Percentiles rank a stretch among this genome's conserved stretches.
These are phyloP conservation scores for Emmelina monodactyla DNA, from an alignment of 2,888 invertebrate species.

Conservation along the genomic window DNA sequence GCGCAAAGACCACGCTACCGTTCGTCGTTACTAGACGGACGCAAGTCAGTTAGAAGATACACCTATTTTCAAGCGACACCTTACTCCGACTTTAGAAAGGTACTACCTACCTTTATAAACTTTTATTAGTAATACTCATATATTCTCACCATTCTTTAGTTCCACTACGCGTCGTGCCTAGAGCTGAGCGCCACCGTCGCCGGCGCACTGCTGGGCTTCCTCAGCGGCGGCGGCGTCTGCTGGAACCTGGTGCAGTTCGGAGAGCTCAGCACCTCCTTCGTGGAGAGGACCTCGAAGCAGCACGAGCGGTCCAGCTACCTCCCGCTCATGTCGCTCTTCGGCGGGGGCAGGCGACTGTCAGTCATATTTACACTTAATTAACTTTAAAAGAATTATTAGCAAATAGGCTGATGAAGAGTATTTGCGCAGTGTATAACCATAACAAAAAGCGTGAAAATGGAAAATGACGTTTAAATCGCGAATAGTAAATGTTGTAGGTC, in stretches of 20 bases:
- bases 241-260: slow-evolving; percentile 69
- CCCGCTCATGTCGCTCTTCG: slow-evolving; percentile 37
- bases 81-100: too few species aligned
- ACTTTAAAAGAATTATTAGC: background rate
- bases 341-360: slow-evolving; percentile 46
- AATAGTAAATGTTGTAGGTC: too few species aligned
- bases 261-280: slow-evolving; percentile 67
- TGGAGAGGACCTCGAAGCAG: slow-evolving; percentile 47
- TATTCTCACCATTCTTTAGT: slow-evolving; percentile 22
- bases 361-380: slow-evolving; percentile 15
- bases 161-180: slow-evolving; percentile 43
- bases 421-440: too few species aligned
- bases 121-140: too few species aligned
- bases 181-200: slow-evolving; percentile 34
- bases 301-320: slow-evolving; percentile 34
- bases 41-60: too few species aligned
- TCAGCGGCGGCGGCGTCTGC: slow-evolving; percentile 55
- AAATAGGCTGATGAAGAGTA: too few species aligned
- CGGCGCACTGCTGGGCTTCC: slow-evolving; percentile 34
- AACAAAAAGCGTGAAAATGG: too few species aligned
- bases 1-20: too few species aligned
- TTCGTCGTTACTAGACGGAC: too few species aligned
- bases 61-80: too few species aligned
- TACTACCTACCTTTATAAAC: too few species aligned
- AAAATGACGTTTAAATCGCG: too few species aligned